Evolutionary conservation across 2,888 invertebrate species (phyloP).

Genomic region (Anorthoa munda): DNA sequence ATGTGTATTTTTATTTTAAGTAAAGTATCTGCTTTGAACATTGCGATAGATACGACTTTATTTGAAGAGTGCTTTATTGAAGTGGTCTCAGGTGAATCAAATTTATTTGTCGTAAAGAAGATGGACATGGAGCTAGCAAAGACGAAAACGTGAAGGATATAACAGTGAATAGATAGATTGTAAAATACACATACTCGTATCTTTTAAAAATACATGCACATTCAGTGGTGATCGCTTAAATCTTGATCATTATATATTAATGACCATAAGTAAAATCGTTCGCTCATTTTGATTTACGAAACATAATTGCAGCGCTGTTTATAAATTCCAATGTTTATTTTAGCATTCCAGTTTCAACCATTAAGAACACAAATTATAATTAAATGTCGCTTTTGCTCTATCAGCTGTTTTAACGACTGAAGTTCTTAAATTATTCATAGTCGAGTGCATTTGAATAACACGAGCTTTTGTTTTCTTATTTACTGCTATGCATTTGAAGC

Average conservation of each 20-base stretch:
- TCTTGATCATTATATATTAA: neutral
- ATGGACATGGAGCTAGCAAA: neutral
- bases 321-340: conserved; percentile 15
- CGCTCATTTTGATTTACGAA: neutral
- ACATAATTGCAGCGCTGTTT: neutral
- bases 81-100: conserved; percentile 30
- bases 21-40: neutral
- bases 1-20: conserved; percentile 38
- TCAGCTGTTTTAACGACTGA: conserved; percentile 41
- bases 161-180: neutral
- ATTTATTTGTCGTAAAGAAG: conserved; percentile 36
- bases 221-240: neutral
- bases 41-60: conserved; percentile 8
- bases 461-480: conserved; percentile 19
- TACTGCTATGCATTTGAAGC: conserved; percentile 2
- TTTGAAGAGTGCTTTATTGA: conserved; percentile 20
- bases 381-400: conserved; percentile 23
- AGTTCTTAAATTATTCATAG: conserved; percentile 38
- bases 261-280: neutral
- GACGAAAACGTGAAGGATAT: neutral
- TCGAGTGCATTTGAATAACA: conserved; percentile 46
- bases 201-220: neutral
- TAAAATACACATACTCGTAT: neutral
- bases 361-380: conserved; percentile 35
- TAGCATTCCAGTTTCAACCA: conserved; percentile 9